phyloP scores from a whole-genome alignment of 2,113 vertebrate genomes.

The Hyperopisus bebe region DNA sequence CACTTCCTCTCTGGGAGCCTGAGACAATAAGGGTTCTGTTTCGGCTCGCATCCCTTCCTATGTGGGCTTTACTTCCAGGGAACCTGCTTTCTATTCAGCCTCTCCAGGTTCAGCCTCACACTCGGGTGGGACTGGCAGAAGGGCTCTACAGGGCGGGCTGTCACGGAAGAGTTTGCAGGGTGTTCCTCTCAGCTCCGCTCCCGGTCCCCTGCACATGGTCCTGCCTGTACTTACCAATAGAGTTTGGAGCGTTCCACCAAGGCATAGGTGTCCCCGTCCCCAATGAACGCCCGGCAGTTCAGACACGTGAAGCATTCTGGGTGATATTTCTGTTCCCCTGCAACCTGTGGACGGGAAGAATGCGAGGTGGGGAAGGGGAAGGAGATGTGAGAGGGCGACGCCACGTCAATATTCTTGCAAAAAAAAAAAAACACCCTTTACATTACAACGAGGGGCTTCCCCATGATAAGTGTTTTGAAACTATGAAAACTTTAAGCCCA shows the following conservation, averaged over 20 bases:
- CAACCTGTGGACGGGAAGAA: slow-evolving; percentile 66
- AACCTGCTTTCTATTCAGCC: not conserved
- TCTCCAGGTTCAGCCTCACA: not conserved
- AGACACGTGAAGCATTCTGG: slow-evolving; percentile 95
- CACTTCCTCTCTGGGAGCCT: not conserved
- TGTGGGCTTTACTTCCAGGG: not conserved
- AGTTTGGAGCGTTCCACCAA: slow-evolving; percentile 96
- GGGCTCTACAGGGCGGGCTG: not conserved
- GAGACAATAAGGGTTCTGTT: slow-evolving; percentile 1
- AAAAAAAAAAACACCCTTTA: not conserved
- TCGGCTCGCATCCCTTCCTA: not conserved
- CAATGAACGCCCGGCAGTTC: slow-evolving; percentile 81
- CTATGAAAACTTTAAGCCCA: not conserved
- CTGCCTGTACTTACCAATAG: slow-evolving; percentile 73
- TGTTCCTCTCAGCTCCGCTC: not conserved
- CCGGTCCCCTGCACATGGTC: too few relatives aligned
- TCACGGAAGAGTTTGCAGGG: not conserved
- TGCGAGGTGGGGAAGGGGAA: not conserved
- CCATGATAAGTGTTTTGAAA: not conserved
- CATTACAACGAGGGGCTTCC: not conserved
- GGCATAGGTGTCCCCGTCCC: slow-evolving; percentile 92
- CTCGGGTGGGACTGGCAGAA: not conserved
- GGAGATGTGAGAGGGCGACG: not conserved
- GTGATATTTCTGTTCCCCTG: slow-evolving; percentile 95
- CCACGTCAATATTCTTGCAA: not conserved